phyloP scores from a whole-genome alignment of 1,140 invertebrate species.

The Lamellibrachia luymesi region DNA sequence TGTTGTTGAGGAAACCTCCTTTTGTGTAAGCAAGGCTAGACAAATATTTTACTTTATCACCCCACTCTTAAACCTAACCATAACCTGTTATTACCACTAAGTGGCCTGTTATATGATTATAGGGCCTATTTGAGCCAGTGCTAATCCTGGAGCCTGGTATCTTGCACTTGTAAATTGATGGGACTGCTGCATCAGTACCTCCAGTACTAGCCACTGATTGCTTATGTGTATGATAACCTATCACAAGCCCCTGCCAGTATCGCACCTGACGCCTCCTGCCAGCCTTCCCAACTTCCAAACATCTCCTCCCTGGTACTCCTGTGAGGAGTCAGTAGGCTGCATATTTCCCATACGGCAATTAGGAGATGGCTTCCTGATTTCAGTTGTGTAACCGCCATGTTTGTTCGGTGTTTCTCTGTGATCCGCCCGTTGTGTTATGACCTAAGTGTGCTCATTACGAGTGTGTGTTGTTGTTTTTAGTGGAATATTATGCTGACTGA shows the following conservation, averaged over 20 bases:
- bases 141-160: background rate
- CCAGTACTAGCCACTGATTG: background rate
- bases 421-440: background rate
- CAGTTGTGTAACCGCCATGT: background rate
- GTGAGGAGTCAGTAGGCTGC: background rate
- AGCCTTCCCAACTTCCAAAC: background rate
- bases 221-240: background rate
- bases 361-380: background rate
- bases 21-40: too few species aligned
- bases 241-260: background rate
- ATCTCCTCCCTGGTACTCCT: background rate
- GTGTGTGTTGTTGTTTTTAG: background rate
- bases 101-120: background rate
- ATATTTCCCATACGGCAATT: background rate
- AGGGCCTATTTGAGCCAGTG: background rate
- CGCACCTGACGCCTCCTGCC: background rate
- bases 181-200: background rate
- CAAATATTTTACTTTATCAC: background rate
- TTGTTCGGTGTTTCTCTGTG: background rate
- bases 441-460: background rate
- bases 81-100: background rate
- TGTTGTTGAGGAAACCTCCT: too few species aligned
- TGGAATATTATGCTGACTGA: background rate
- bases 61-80: background rate
- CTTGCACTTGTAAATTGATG: background rate